These are phyloP conservation scores for Pantherophis vulpinus DNA, from an alignment of 2,797 vertebrate genomes.

Conservation along the genomic window DNA sequence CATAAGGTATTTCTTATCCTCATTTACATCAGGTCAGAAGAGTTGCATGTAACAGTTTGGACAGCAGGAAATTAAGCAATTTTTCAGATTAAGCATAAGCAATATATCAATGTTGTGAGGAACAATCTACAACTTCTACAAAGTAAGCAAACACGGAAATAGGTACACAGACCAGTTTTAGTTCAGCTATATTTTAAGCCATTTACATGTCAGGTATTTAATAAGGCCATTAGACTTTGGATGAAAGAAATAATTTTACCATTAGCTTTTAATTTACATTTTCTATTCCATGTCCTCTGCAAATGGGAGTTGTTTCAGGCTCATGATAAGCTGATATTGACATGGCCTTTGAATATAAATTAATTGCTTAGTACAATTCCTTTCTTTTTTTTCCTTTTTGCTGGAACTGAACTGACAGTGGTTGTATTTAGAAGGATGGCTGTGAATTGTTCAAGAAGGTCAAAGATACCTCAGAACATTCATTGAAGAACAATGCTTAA, in stretches of 20 bases:
- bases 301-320: not conserved
- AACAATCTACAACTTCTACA: not conserved
- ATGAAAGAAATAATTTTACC: constrained; percentile 37
- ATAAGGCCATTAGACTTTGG: constrained; percentile 1
- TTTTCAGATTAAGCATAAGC: not conserved
- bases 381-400: not conserved
- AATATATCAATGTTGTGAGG: not conserved
- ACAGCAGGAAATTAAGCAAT: not conserved
- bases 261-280: constrained; percentile 34
- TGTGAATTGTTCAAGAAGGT: constrained; percentile 6
- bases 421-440: not conserved
- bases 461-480: constrained; percentile 10
- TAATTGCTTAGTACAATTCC: constrained; percentile 14
- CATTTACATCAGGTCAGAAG: not conserved
- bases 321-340: constrained; percentile 22
- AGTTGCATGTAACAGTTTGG: not conserved
- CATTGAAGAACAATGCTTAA: not conserved
- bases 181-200: constrained; percentile 4
- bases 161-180: constrained; percentile 7
- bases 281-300: constrained; percentile 25
- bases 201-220: constrained; percentile 24
- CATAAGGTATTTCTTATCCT: not conserved
- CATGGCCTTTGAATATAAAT: not conserved
- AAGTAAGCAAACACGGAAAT: not conserved
- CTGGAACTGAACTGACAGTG: not conserved